Base-by-base conservation (phyloP, 2,113 vertebrate genomes). In the Callopanchax toddi region DNA sequence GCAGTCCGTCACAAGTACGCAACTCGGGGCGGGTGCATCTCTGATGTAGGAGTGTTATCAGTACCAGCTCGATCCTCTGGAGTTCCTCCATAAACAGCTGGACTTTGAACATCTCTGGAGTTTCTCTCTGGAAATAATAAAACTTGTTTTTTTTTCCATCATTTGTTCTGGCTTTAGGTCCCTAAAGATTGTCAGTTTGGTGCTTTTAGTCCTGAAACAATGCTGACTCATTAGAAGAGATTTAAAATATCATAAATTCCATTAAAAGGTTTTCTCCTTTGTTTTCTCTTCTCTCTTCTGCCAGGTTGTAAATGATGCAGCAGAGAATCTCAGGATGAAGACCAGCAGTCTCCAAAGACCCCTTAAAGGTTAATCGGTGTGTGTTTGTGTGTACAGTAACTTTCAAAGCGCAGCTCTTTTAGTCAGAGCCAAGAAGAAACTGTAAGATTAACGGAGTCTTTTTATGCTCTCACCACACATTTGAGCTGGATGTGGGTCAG, bases 401-500 rank as follows among this genome's bases (percentile, higher is more conserved):
- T 71, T 74, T 74, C 69, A 68, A 78, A 71, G 78, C n/a, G 5
- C 39, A 36, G 39, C 75, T 68, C 32, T 78, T 76, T 74, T 55
- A 56, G 25, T 58, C 53, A 5, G 20, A 21, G 10, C 44, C 44
- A 34, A 50, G 60, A 72, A 50, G 49, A 60, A 15, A 29, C 23
- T 32, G 11, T 81, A 46, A 54, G 21, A 78, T 71, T 74, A 64
- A 53, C 26, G 44, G 63, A 10, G 26, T 71, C 25, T 83, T 79
- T 83, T 78, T 64, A 73, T 77, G 56, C 51, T 52, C 57, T 78
- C 21, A 40, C 18, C 45, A 75, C 71, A 70, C 17, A 76, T 86
- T 71, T 53, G 43, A 74, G 70, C 32, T 26, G 50, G 60, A 87
- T 88, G 29, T 84, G 82, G 83, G 87, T 85, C 85, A 79, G 67